A percentile compares a stretch with the other conserved stretches of the same genome.
phyloP scores from a whole-genome alignment of 2,113 vertebrate species.

The Pomatorhinus ruficollis region DNA sequence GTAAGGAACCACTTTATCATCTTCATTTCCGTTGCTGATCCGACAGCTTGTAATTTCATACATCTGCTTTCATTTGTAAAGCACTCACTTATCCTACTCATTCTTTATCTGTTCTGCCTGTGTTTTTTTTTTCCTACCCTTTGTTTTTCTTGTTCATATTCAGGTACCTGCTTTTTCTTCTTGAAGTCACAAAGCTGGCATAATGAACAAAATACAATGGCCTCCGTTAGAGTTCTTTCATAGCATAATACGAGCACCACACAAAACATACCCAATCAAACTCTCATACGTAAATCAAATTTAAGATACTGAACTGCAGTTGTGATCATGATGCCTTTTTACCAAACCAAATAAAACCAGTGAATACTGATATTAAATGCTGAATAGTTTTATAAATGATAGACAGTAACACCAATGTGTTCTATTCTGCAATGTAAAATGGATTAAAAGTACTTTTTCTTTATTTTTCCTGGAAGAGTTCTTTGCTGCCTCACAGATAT shows the following conservation, averaged over 20 bases:
- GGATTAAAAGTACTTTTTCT: not conserved
- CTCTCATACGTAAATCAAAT: not conserved
- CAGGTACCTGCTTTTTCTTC: constrained; percentile 64
- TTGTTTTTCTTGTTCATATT: constrained; percentile 71
- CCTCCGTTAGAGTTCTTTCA: constrained; percentile 41
- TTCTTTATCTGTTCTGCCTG: constrained; percentile 70
- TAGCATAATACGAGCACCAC: not conserved
- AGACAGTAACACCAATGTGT: not conserved
- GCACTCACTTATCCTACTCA: constrained; percentile 83
- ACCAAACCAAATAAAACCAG: constrained; percentile 41
- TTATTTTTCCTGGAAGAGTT: not conserved
- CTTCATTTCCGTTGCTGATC: constrained; percentile 87
- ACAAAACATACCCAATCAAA: constrained; percentile 24
- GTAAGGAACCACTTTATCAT: constrained; percentile 90
- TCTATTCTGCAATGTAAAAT: not conserved
- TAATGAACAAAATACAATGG: constrained; percentile 42
- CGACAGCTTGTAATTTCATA: constrained; percentile 96
- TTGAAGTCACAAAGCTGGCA: constrained; percentile 58
- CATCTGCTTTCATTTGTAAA: constrained; percentile 97
- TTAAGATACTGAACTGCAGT: constrained; percentile 18
- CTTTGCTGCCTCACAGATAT: not conserved
- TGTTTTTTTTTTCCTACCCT: constrained; percentile 56
- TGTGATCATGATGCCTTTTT: constrained; percentile 5
- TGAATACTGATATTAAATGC: not conserved
- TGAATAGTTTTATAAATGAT: not conserved